Evolutionary conservation across 2,888 invertebrate species (phyloP), one percentile per base, ranked within the genome.

Genomic region (Megalurothrips usitatus): DNA sequence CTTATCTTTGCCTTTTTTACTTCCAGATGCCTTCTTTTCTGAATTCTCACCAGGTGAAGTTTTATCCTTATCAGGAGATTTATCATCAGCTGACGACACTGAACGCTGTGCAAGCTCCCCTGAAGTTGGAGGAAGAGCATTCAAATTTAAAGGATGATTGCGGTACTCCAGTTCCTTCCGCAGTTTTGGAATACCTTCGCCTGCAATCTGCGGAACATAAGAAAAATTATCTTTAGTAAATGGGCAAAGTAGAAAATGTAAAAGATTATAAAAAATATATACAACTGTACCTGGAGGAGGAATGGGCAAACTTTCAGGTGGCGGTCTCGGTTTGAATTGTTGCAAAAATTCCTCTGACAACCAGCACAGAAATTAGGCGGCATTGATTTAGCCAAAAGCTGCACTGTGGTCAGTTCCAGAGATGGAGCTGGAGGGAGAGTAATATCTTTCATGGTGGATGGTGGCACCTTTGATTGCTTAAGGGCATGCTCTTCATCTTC

Each of bases 401-500:
- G 68, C 9, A 75, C 68, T 9, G 68, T 75, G 23, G 68, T 75
- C 68, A 75, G 12, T 26, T 75, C 68, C 0, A 75, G 68, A 75
- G 68, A 75, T 26, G 68, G 68, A 26, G 68, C 68, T 10, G 68
- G 68, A 75, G 68, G 68, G 11, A 75, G 68, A 26, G n/a, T n/a
- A 10, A 75, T 75, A 12, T 75, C 68, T 26, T 75, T 75, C 11
- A 75, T 26, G 26, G 68, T 10, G 81, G 81, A 47, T 0, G 82
- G 81, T 26, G 80, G 81, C 28, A 78, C 52, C 9, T 48, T n/a
- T 17, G 23, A 26, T n/a, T 81, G 63, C 12, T 63, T 80, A 19
- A 68, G 49, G 43, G 17, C 63, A 79, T 78, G 14, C 47, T 79
- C 79, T 80, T 82, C 82, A 43, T 81, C 81, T 34, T 83, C 83